Conservation (phyloP, 1,140 invertebrate species). For the Latrodectus geometricus region DNA sequence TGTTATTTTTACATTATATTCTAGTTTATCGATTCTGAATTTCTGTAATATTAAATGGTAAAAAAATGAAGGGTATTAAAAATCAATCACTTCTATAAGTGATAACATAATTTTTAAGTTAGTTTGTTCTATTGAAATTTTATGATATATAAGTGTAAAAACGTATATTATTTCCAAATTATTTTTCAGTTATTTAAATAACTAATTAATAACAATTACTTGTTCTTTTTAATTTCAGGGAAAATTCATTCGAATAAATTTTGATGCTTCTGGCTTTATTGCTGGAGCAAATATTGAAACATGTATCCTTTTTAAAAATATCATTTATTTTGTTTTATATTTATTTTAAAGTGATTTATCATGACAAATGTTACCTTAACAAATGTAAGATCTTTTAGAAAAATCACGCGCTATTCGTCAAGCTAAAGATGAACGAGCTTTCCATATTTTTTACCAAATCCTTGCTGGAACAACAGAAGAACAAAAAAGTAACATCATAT, state of each 20-base stretch:
- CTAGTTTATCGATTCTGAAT: too few relatives aligned
- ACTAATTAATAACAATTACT: not conserved
- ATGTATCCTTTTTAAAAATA: conserved; percentile 67
- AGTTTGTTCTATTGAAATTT: too few relatives aligned
- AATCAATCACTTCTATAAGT: too few relatives aligned
- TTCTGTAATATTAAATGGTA: too few relatives aligned
- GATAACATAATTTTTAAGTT: too few relatives aligned
- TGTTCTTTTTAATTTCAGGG: conserved; percentile 77
- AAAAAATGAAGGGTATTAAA: too few relatives aligned
- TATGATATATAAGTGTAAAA: too few relatives aligned
- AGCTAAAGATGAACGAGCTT: conserved; percentile 95
- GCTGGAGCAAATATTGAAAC: conserved; percentile 96
- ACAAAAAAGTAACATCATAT: conserved; percentile 82
- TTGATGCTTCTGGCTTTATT: conserved; percentile 98
- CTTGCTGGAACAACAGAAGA: conserved; percentile 87
- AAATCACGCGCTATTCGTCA: conserved; percentile 98
- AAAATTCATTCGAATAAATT: conserved; percentile 99
- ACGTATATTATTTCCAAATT: too few relatives aligned
- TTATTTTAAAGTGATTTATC: not conserved
- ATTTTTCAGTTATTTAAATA: too few relatives aligned
- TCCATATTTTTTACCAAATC: conserved; percentile 99
- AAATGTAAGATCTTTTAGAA: conserved; percentile 83
- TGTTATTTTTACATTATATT: too few relatives aligned
- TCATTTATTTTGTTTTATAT: not conserved
- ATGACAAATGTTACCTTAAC: conserved; percentile 13